Percentiles rank a stretch among this genome's conserved stretches.
These are phyloP conservation scores for Drosophila ficusphila DNA, from an alignment of 1,140 invertebrate species.

Conservation along the genomic window DNA sequence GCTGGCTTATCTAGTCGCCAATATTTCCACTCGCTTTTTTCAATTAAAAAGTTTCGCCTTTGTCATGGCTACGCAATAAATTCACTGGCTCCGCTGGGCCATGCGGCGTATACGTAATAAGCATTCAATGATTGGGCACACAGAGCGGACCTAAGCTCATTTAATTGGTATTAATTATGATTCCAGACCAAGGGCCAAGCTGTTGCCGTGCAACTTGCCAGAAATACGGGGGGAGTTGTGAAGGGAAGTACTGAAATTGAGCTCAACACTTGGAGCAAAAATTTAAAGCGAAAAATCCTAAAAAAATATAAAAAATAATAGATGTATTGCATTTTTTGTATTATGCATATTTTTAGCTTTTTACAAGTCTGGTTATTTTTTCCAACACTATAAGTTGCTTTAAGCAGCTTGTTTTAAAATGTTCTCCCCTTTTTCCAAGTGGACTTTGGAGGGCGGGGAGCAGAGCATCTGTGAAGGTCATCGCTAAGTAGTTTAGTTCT, in stretches of 20 bases:
- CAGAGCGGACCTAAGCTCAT: constrained; percentile 39
- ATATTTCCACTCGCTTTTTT: constrained; percentile 29
- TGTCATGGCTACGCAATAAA: constrained; percentile 58
- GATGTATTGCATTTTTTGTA: neutral
- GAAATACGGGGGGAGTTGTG: neutral
- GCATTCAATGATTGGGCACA: constrained; percentile 49
- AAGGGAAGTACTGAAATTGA: neutral
- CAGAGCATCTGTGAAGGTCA: constrained; percentile 34
- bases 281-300: neutral
- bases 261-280: neutral
- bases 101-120: constrained; percentile 64
- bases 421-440: neutral
- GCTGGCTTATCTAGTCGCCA: constrained; percentile 14
- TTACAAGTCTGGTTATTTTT: too few relatives aligned
- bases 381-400: too few relatives aligned
- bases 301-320: neutral
- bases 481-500: constrained; percentile 50
- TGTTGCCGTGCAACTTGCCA: constrained; percentile 35
- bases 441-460: neutral
- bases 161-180: constrained; percentile 61
- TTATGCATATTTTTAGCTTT: neutral
- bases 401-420: neutral
- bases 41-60: constrained; percentile 62
- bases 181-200: constrained; percentile 13
- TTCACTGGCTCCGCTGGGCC: constrained; percentile 14